Base-by-base conservation (phyloP, 1,140 invertebrate species). In the Mycetomoellerius zeteki region DNA sequence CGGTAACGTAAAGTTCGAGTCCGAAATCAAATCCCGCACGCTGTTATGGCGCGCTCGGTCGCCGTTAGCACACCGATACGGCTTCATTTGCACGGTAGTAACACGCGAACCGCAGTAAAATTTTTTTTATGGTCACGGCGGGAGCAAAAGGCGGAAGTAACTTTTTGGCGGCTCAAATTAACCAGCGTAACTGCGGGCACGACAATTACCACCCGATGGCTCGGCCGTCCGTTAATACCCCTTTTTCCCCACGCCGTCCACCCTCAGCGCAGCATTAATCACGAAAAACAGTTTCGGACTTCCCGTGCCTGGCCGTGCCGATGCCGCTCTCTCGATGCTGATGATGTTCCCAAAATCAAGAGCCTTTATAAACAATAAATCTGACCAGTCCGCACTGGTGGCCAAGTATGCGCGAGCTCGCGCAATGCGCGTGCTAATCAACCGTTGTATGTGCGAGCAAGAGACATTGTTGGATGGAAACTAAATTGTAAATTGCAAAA, bases 131-230 rank as follows among this genome's bases (percentile, higher is more conserved):
- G 54, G 54, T 43, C 69, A 62, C 54, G 69, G n/a, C 69, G 54
- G 80, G 69, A 84, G 54, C 80, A 24, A 75, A 75, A 84, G 80
- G 69, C 80, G 80, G 84, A 88, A 86, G 73, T 88, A 88, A 88
- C 86, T 88, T 88, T 86, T 88, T 82, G 86, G 75, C 62, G 86
- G 60, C 50, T 86, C 73, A 86, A 85, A 86, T 88, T 88, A 88
- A 88, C 86, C 86, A 21, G 50, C 52, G 65, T 86, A 88, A 88
- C 86, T 86, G 71, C 73, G 69, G 33, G 47, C 80, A 85, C 64
- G 86, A 88, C 81, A 88, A 88, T 88, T 88, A 88, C 71, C 81
- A 64, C 81, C 81, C 80, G 81, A 88, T 77, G 64, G 86, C 80
- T 75, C 80, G 80, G 80, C 30, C 80, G 69, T 84, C 69, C 72